Base-by-base conservation (phyloP, 2,113 vertebrate species). In the Parotia lawesii region DNA sequence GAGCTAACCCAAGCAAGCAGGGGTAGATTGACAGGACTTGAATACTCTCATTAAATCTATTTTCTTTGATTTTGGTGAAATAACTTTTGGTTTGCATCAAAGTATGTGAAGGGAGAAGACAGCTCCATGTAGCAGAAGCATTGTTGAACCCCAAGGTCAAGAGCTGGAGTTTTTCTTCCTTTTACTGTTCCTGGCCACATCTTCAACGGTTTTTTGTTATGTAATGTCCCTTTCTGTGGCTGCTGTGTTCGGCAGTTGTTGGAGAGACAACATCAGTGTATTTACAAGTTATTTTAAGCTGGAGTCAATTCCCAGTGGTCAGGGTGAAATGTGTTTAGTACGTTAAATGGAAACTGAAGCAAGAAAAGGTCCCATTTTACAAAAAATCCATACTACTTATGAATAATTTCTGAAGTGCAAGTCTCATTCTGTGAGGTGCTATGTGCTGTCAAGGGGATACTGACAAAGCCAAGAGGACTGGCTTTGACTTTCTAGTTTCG, bases 281-380 rank as follows among this genome's bases (percentile, higher is more conserved):
- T 88, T 86, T 88, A 70, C 71, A 87, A 77, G 93, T 89, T 94
- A 94, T 93, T 96, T 96, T 96, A 86, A 89, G 87, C 81, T 66
- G 42, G 67, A 76, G 83, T 90, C 23, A 90, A 42, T 92, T 94
- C 93, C 76, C 93, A 81, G 45, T 72, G 62, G 85, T 89, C 70
- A 58, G 66, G 53, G 67, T 67, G 66, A 89, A 74, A 37, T 48
- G 53, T 57, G 57, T 91, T 87, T 90, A 54, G 73, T 85, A 58
- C 9, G 1, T 87, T 86, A 94, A 92, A 81, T 77, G 57, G 73
- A 78, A 81, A 75, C 25, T 72, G 57, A 79, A 94, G 76, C 78
- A 95, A 85, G 86, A 86, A 71, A 81, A 94, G 62, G 22, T 75
- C 78, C 72, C 48, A 27, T 84, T 94, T 94, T 71, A 74, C 76